Conservation (phyloP, 2,113 vertebrate species). For the Elanoides forficatus region DNA sequence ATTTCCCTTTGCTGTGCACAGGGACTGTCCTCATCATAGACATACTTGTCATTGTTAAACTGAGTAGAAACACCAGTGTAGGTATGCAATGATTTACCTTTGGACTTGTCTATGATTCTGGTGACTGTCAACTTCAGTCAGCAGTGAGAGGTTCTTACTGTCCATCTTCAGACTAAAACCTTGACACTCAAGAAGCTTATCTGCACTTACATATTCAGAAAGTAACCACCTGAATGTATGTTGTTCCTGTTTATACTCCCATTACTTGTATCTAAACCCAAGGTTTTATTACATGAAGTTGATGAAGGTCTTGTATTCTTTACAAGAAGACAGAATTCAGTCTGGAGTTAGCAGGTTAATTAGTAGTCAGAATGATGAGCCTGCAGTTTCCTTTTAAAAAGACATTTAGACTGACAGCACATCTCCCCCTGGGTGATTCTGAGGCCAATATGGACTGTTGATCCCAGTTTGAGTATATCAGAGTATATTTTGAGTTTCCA, state of each 20-base stretch:
- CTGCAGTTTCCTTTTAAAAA: neutral
- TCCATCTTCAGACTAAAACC: neutral
- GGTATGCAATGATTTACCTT: neutral
- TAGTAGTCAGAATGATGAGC: neutral
- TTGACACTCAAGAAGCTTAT: neutral
- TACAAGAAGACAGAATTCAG: neutral
- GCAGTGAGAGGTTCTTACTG: neutral
- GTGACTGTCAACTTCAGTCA: neutral
- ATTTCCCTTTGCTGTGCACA: neutral
- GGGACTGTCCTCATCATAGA: neutral
- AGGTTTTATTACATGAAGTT: neutral
- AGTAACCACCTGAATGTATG: neutral
- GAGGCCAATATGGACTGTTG: neutral
- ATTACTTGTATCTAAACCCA: neutral
- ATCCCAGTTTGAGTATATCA: neutral
- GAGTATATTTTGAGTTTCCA: neutral
- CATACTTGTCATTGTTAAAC: neutral
- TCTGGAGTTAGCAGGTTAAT: neutral
- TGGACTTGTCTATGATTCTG: neutral
- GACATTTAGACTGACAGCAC: neutral
- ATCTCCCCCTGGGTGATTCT: neutral
- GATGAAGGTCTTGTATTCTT: neutral
- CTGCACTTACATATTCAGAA: accelerated
- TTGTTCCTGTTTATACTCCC: neutral
- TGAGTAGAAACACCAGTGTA: neutral